Evolutionary conservation across 2,888 invertebrate genomes (phyloP), one percentile per base, ranked within the genome.

Genomic region (Barypeithes pellucidus): DNA sequence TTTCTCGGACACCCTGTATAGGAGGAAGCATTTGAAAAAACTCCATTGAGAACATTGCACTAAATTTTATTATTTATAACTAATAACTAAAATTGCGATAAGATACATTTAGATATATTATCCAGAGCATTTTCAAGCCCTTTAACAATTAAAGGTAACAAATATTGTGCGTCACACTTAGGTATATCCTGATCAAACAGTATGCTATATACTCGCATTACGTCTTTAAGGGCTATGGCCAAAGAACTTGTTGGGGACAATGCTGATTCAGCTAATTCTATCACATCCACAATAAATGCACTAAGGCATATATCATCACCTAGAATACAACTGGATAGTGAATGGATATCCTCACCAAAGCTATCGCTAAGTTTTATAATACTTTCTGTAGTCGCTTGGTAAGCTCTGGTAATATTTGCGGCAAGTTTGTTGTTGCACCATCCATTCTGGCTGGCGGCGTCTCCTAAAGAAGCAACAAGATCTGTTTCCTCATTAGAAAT

Each of bases 401-500:
- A 43, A 16, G 57, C 57, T 5, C 5, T 4, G 12, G 67, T 57
- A 3, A 67, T 20, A 67, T 67, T 67, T n/a, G 57, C 41, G 22
- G 67, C 67, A 12, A 67, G 57, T 57, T 45, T 54, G 57, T 67
- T 67, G 22, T 67, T 67, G 8, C 67, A 67, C 57, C 57, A 67
- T 16, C 67, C 67, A 9, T 43, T 57, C 8, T 54, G 16, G n/a
- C 11, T 41, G 4, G 50, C n/a, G 18, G 57, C 67, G 24, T 43
- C 29, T 4, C 24, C 16, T 3, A 67, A 24, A n/a, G 24, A 8
- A 14, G 12, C 57, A 41, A 67, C 16, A 14, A 67, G 2, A 36
- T 9, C 12, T 2, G 7, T 16, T 14, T 22, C 14, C 29, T 67
- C 18, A 18, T 24, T 1, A 24, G 57, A 12, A 14, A 67, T 43